Evolutionary conservation across 1,140 invertebrate genomes (phyloP), one percentile per base, ranked within the genome.

Genomic region (Brachystomella parvula): DNA sequence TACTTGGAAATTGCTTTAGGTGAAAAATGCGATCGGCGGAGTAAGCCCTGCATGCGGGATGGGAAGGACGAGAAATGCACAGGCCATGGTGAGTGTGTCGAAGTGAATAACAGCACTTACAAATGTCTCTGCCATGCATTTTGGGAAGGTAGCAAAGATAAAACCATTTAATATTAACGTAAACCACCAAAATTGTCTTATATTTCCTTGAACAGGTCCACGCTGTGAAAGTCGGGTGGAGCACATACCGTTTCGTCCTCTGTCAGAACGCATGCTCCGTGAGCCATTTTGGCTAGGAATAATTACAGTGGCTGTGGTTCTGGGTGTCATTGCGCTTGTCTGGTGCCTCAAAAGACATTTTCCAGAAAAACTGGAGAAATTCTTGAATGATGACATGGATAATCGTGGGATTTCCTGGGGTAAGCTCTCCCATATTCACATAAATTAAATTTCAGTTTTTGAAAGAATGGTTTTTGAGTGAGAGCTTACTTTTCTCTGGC

Each of bases 271-370:
- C 28, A 89, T 90, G 87, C 78, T 90, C 3, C 85, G 89, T 72
- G 88, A 90, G 76, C 88, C 88, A 0, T 90, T 90, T 76, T 90
- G 88, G 88, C 77, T 90, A 19, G 88, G 88, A 1, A 79, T 90
- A 19, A 87, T 90, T 75, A 88, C 88, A 0, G 87, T 90, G 12
- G 86, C 85, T 64, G 81, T 86, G 3, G 87, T 90, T 6, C 80
- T 90, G 67, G 83, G 82, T 39, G 79, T 87, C 26, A 86, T 90
- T 67, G 87, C 86, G 12, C 78, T 88, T 26, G 82, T 89, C 6
- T 90, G 87, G 85, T 89, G 88, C 76, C 85, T 87, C 56, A 89
- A 88, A 75, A 76, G 88, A 59, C 88, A 90, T 76, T 89, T 90
- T 74, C 87, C 88, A 0, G 88, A 90, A 75, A 89, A 89, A 78